Conservation (phyloP, 2,888 invertebrate genomes). For the Pristionchus mayeri region DNA sequence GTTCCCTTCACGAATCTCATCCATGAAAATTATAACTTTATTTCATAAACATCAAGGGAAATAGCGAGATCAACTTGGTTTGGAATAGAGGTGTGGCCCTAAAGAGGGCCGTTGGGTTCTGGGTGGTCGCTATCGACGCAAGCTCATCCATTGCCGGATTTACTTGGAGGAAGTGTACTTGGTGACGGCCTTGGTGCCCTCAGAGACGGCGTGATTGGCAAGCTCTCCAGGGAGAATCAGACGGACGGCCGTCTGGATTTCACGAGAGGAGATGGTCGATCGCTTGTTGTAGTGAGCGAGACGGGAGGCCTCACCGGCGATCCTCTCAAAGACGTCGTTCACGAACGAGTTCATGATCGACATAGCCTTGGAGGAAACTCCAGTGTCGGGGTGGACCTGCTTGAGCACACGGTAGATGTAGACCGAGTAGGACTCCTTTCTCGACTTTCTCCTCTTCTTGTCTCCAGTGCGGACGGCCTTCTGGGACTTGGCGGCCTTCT, state of each 20-base stretch:
- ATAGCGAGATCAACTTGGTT: conserved; percentile 36
- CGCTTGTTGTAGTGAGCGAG: conserved; percentile 83
- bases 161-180: conserved; percentile 50
- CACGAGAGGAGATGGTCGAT: conserved; percentile 83
- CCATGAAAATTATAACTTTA: too few species aligned
- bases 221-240: conserved; percentile 59
- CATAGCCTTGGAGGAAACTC: conserved; percentile 84
- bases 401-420: conserved; percentile 82
- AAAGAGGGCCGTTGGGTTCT: conserved; percentile 69
- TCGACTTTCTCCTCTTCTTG: conserved; percentile 74
- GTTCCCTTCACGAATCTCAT: too few species aligned
- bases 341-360: conserved; percentile 86
- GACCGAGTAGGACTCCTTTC: conserved; percentile 76
- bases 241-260: conserved; percentile 80
- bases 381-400: conserved; percentile 81
- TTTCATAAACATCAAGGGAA: too few species aligned
- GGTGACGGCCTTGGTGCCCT: conserved; percentile 50
- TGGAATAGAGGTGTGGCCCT: conserved; percentile 61
- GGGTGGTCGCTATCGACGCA: conserved; percentile 17
- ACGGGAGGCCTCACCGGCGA: conserved; percentile 80
- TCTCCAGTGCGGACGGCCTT: conserved; percentile 65
- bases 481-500: conserved; percentile 72
- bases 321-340: conserved; percentile 85
- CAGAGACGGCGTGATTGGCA: conserved; percentile 49
- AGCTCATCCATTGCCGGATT: conserved; percentile 35